phyloP scores from a whole-genome alignment of 2,113 vertebrate species.

The Sinocyclocheilus rhinocerous region DNA sequence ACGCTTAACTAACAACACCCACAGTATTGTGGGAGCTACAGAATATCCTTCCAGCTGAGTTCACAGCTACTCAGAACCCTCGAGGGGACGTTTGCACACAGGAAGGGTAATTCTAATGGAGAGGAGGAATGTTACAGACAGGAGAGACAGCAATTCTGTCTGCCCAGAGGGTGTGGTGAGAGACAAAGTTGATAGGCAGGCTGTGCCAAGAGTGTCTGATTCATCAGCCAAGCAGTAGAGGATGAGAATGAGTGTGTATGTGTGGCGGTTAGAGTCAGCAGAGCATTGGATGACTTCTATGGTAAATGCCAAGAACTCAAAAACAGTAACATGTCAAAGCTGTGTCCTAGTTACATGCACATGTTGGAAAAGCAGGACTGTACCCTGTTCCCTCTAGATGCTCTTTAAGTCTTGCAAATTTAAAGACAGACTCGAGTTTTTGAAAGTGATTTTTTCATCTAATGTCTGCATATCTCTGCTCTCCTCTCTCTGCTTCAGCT shows the following conservation, averaged over 20 bases:
- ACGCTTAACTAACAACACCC: conserved; percentile 69
- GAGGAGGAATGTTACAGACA: conserved; percentile 69
- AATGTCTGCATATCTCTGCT: background rate
- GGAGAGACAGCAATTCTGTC: conserved; percentile 47
- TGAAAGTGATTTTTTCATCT: conserved; percentile 5
- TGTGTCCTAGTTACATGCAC: background rate
- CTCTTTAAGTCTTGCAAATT: too few relatives aligned
- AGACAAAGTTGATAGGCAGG: conserved; percentile 66
- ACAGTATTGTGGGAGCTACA: conserved; percentile 63
- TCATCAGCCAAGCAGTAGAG: conserved; percentile 27
- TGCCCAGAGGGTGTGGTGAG: conserved; percentile 65
- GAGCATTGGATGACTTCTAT: conserved; percentile 39
- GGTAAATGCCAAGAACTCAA: conserved; percentile 57
- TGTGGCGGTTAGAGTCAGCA: conserved; percentile 31
- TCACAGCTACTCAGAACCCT: conserved; percentile 73
- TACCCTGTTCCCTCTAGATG: background rate
- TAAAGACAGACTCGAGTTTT: too few relatives aligned
- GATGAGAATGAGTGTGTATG: background rate
- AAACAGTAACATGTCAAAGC: conserved; percentile 44
- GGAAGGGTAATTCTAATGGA: conserved; percentile 72
- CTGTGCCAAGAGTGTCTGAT: conserved; percentile 38
- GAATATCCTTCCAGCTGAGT: conserved; percentile 71
- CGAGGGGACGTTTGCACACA: conserved; percentile 62
- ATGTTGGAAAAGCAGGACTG: background rate
- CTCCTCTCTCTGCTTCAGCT: background rate